Base-by-base conservation (phyloP, 2,113 vertebrate species). In the Marcusenius ussheri region DNA sequence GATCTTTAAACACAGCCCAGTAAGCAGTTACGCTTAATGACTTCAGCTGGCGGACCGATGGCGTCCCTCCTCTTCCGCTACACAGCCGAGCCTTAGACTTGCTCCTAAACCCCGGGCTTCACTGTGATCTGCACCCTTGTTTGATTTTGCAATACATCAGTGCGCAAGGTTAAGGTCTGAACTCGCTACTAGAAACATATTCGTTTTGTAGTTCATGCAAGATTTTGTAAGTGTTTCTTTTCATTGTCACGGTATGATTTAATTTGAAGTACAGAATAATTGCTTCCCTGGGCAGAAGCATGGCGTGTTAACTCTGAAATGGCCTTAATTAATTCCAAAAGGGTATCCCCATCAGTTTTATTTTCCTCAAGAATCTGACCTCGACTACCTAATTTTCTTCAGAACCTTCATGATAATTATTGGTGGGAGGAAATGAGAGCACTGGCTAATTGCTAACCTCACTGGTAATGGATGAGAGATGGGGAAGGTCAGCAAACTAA, bases 311-410 rank as follows among this genome's bases (percentile, higher is more conserved):
- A 42, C 74, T 80, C 35, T 39, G 74, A 80, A 80, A 80, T 80
- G 74, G 74, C 74, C 35, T 80, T 80, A 80, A 80, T 80, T 80
- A 42, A 42, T 80, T 80, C 74, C 74, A 80, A 80, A 80, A 42
- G 74, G 35, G 35, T 42, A 17, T 80, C 74, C 74, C 74, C 74
- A 39, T 39, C 35, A 80, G 42, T 42, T 80, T 80, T 80, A 80
- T 80, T 80, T 80, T 80, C 74, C 74, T 80, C 0, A 19, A 42
- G 74, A 80, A 80, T 80, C 74, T 80, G 35, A 77, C 15, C 74
- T 77, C 2, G 31, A 80, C 74, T 80, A 80, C 74, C 74, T 80
- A 80, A 80, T 80, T 80, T 80, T 80, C 74, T 80, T 42, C 35
- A 42, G 74, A 80, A 42, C 31, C 31, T 77, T 39, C 70, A 77